Evolutionary conservation across 1,140 invertebrate species (phyloP).

Genomic region (Bombus affinis): DNA sequence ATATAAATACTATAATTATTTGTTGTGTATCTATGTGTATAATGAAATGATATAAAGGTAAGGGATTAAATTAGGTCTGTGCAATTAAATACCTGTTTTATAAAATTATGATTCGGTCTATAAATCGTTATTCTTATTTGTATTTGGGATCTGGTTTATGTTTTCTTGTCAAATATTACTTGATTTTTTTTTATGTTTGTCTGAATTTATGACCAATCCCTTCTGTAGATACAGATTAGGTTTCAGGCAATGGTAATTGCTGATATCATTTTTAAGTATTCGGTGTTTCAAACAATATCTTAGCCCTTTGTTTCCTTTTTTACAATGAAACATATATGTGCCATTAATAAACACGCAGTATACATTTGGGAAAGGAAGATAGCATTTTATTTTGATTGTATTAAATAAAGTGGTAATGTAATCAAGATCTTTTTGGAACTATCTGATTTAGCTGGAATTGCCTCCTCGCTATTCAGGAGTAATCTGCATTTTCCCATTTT

Average conservation of each 20-base stretch:
- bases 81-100: background rate
- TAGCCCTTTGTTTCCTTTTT: too few relatives aligned
- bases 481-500: conserved; percentile 23
- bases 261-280: conserved; percentile 22
- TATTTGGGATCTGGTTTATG: conserved; percentile 66
- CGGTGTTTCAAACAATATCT: background rate
- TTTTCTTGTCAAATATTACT: conserved; percentile 50
- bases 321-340: background rate
- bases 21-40: background rate
- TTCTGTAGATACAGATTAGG: conserved; percentile 30
- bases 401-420: conserved; percentile 80
- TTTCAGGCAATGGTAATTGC: conserved; percentile 40
- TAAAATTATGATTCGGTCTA: conserved; percentile 22
- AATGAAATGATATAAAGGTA: conserved; percentile 20
- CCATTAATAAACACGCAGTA: background rate
- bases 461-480: conserved; percentile 73
- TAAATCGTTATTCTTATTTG: conserved; percentile 23
- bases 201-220: conserved; percentile 42
- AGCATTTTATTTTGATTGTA: background rate
- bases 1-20: background rate
- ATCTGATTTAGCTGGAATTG: conserved; percentile 85
- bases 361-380: background rate
- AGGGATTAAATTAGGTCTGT: background rate
- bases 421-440: conserved; percentile 80
- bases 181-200: conserved; percentile 28